phyloP scores from a whole-genome alignment of 2,113 vertebrate species.

The Chauna torquata region DNA sequence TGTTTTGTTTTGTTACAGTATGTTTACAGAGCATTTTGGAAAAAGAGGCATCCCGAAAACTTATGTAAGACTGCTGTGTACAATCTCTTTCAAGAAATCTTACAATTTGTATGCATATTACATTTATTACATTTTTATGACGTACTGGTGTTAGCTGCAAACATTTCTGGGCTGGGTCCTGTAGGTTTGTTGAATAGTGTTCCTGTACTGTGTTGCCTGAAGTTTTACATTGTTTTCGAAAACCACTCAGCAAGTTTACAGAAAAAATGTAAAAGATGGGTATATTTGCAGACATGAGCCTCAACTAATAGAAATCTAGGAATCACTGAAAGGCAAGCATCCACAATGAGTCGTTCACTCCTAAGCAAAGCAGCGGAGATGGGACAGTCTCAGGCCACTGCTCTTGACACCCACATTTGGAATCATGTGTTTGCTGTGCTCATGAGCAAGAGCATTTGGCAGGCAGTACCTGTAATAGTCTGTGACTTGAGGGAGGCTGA shows the following conservation, averaged over 20 bases:
- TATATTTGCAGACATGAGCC: background rate
- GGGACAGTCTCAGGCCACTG: background rate
- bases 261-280: background rate
- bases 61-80: background rate
- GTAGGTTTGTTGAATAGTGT: background rate
- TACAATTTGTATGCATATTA: background rate
- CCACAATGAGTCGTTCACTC: background rate
- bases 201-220: background rate
- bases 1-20: background rate
- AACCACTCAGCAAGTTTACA: background rate
- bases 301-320: background rate
- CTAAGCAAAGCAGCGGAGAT: background rate
- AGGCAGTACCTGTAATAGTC: background rate
- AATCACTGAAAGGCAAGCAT: background rate
- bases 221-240: background rate
- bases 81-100: background rate
- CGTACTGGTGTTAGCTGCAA: background rate
- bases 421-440: background rate
- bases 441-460: background rate
- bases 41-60: background rate
- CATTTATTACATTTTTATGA: background rate
- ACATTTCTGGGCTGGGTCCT: background rate
- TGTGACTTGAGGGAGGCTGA: background rate
- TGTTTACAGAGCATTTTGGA: background rate
- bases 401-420: background rate